Evolutionary conservation across 2,113 vertebrate genomes (phyloP).

Genomic region (Eulemur macaco): DNA sequence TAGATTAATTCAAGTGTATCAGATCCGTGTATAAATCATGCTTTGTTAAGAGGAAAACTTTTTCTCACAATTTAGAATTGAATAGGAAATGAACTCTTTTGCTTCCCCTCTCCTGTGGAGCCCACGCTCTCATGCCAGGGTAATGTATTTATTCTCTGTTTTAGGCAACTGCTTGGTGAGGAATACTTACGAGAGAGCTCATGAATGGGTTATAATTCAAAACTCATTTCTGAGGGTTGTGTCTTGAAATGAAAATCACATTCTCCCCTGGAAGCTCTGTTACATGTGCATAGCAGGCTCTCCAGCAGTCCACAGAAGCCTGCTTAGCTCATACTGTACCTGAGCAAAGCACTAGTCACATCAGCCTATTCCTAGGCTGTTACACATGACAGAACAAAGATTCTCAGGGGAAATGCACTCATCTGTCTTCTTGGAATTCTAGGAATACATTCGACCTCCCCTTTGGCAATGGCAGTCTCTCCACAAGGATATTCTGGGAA

Average conservation of each 20-base stretch:
- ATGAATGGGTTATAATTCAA: background rate
- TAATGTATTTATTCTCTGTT: background rate
- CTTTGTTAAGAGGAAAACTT: background rate
- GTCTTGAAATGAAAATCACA: background rate
- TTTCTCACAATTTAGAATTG: background rate
- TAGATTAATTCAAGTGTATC: background rate
- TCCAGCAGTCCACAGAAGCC: background rate
- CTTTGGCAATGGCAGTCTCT: background rate
- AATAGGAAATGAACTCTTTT: background rate
- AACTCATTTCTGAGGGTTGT: background rate
- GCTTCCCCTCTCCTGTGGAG: background rate
- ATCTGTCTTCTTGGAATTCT: background rate
- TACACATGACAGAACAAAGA: background rate
- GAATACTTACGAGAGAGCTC: background rate
- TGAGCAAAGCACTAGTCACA: background rate
- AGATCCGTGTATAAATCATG: background rate
- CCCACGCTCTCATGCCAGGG: background rate
- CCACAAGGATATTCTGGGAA: background rate
- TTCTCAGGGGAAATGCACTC: background rate
- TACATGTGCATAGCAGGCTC: background rate
- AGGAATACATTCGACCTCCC: background rate
- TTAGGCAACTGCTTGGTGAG: background rate
- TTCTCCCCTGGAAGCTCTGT: background rate
- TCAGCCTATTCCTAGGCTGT: background rate
- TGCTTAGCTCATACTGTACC: background rate